Conservation (phyloP, 2,113 vertebrate genomes). For the Lanius collurio region DNA sequence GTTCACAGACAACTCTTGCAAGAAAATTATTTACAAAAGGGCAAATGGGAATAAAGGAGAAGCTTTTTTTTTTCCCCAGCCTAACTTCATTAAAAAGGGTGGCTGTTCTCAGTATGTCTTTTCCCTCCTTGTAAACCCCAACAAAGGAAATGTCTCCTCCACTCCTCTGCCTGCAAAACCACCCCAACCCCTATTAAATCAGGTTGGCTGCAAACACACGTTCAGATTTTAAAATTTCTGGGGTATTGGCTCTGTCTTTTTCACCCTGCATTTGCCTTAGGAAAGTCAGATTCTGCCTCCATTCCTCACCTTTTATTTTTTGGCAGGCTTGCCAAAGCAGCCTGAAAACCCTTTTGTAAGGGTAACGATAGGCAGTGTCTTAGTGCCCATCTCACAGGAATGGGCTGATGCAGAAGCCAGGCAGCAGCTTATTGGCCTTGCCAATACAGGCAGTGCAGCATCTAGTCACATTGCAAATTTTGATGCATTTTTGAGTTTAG, state of each 20-base stretch:
- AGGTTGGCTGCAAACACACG: neutral
- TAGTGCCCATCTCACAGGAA: neutral
- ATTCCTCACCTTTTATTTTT: constrained; percentile 17
- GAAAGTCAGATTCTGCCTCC: neutral
- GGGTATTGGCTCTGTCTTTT: neutral
- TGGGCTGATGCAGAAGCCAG: neutral
- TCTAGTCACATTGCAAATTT: neutral
- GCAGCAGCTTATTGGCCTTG: accelerated
- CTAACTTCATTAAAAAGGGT: neutral
- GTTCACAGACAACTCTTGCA: constrained; percentile 41
- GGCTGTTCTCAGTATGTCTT: neutral
- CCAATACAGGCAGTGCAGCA: neutral
- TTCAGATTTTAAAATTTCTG: neutral
- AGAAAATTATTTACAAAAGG: constrained; percentile 60
- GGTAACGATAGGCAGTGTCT: neutral
- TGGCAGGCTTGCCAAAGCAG: neutral
- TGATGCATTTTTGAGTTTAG: neutral
- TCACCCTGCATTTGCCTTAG: neutral
- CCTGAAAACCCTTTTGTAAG: neutral
- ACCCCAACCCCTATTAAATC: neutral
- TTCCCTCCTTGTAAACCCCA: neutral
- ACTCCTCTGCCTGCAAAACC: neutral
- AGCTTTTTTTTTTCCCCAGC: accelerated
- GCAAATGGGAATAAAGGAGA: constrained; percentile 4
- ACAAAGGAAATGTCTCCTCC: neutral